Base-by-base conservation (phyloP, 92 coral and sea anemone genomes). In the Zoanthus gigantus region DNA sequence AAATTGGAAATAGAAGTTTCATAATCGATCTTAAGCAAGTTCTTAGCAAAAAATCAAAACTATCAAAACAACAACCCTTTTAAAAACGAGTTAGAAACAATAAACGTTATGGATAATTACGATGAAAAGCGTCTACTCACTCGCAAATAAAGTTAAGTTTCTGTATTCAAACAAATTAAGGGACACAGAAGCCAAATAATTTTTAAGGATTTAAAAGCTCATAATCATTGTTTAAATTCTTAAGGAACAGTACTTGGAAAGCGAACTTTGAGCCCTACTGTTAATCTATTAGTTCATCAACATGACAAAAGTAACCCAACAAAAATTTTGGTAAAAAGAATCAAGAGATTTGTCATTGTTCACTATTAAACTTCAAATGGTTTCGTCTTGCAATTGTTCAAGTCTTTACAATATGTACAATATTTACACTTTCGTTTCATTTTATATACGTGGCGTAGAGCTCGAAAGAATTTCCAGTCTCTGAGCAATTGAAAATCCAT, bases 401-500 rank as follows among this genome's bases (percentile, higher is more conserved):
- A 66, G 74, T 47, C 60, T 65, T 31, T n/a, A 12, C 46, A 81
- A 45, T 81, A 81, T 81, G 29, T 81, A 81, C 85, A 66, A 6
- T 23, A 46, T 44, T 3, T 46, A 46, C 29, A 66, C n/a, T 50
- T 47, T 11, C 32, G 44, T 9, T 79, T 68, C 45, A 71, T 61
- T 44, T 66, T 81, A 81, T 28, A 81, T 48, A 65, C 85, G 76
- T 13, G 75, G 60, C 13, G 85, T 14, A 3, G 85, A 66, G 31
- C 93, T 86, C 6, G 99, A 97, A 15, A 97, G 74, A 45, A 97
- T 95, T 80, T 91, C 98, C 12, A 97, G 93, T 91, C 99, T 95
- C 71, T 97, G 99, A 37, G 98, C 95, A 5, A 97, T 96, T 8
- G 98, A 95, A 73, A 97, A 95, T 0, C 99, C 99, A 82, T 97